Percentiles rank a stretch among this genome's conserved stretches.
phyloP scores from a whole-genome alignment of 2,888 invertebrate species.

The Sphaerophoria rueppellii region DNA sequence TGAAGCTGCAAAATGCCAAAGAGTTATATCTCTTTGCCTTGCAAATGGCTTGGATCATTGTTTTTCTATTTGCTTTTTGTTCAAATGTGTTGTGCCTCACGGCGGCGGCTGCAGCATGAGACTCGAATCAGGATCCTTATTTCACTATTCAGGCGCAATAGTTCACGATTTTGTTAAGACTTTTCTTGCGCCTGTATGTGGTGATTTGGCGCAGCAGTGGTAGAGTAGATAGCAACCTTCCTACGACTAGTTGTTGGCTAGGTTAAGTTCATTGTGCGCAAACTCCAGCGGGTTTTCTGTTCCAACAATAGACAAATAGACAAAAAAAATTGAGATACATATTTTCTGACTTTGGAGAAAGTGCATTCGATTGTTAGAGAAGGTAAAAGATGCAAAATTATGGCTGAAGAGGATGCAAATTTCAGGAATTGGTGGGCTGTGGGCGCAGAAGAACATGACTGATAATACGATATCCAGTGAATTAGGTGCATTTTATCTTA shows the following conservation, averaged over 20 bases:
- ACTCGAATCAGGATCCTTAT: constrained; percentile 56
- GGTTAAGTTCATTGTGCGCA: constrained; percentile 73
- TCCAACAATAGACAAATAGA: constrained; percentile 14
- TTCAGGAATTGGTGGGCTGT: background rate
- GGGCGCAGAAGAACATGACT: constrained; percentile 17
- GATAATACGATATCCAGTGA: constrained; percentile 48
- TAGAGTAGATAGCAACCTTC: background rate
- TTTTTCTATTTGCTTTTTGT: constrained; percentile 43
- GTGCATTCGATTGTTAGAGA: constrained; percentile 64
- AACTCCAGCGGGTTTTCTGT: constrained; percentile 32
- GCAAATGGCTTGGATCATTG: constrained; percentile 4
- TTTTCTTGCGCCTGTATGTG: constrained; percentile 38
- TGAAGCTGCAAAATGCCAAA: constrained; percentile 16
- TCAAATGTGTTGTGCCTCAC: constrained; percentile 32
- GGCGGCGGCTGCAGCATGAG: constrained; percentile 24
- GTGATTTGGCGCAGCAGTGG: constrained; percentile 14
- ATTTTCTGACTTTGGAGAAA: constrained; percentile 60
- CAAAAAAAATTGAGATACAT: background rate
- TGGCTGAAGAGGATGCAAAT: constrained; percentile 51
- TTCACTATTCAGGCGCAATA: constrained; percentile 62
- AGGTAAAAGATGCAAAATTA: constrained; percentile 65
- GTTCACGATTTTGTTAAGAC: constrained; percentile 71
- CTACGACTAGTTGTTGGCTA: constrained; percentile 45
- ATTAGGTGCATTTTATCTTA: constrained; percentile 12
- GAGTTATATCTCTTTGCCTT: constrained; percentile 29